A percentile compares a stretch with the other conserved stretches of the same genome.
Evolutionary conservation across 30 jellyfish, hydroid and myxozoan genomes (phyloP).

Genomic region (Chironex yamaguchii): DNA sequence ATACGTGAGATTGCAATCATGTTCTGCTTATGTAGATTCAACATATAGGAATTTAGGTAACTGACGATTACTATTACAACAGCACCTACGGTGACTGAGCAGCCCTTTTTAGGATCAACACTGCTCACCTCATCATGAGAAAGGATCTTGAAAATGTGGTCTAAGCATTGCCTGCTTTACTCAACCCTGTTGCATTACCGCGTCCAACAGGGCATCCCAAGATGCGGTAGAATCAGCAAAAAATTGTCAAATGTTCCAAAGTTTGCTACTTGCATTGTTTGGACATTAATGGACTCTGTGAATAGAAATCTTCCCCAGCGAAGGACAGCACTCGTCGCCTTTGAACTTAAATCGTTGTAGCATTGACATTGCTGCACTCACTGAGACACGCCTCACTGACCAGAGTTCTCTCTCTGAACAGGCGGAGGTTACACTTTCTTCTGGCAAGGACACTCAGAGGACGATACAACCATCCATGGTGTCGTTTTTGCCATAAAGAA

Average conservation of each 20-base stretch:
- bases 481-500: neutral
- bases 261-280: neutral
- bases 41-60: too few species aligned
- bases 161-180: too few species aligned
- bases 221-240: too few species aligned
- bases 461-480: neutral
- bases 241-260: too few species aligned
- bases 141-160: slow-evolving; percentile 8
- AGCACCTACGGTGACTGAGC: slow-evolving; percentile 11
- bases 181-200: too few species aligned
- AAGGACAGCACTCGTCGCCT: slow-evolving; percentile 5
- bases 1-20: too few species aligned
- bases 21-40: too few species aligned
- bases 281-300: neutral
- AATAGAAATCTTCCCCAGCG: slow-evolving; percentile 13
- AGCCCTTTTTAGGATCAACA: slow-evolving; percentile 12
- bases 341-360: neutral
- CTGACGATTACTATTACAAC: too few species aligned
- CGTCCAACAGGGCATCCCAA: too few species aligned
- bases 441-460: slow-evolving; percentile 2
- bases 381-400: neutral
- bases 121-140: slow-evolving; percentile 7
- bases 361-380: slow-evolving; percentile 40
- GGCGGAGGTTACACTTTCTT: slow-evolving; percentile 3
- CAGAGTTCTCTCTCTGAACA: neutral